These are phyloP conservation scores for Papilio gigon DNA, from an alignment of 2,888 invertebrate species.

Conservation along the genomic window DNA sequence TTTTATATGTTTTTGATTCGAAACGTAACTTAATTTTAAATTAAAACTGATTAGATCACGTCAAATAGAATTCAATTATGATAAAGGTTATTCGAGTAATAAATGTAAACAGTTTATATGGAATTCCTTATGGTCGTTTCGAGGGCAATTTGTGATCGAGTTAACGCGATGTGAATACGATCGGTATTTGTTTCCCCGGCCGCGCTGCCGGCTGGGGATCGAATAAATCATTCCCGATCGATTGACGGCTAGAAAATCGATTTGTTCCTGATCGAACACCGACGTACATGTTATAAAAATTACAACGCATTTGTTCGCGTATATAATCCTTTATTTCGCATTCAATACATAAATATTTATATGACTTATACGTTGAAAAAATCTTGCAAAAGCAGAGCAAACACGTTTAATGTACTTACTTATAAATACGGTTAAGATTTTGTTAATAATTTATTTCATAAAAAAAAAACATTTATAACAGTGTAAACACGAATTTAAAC, in stretches of 20 bases:
- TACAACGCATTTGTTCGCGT: conserved; percentile 1
- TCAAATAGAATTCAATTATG: conserved; percentile 1
- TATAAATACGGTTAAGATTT: too few species aligned
- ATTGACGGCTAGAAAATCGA: conserved; percentile 74
- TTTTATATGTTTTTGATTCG: neutral
- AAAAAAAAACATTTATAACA: neutral
- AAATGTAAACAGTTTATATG: conserved; percentile 32
- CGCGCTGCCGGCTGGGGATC: conserved; percentile 62
- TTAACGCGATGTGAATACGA: conserved; percentile 19
- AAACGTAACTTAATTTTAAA: neutral
- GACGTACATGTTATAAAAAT: conserved; percentile 43
- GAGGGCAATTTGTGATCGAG: conserved; percentile 32
- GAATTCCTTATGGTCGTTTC: conserved; percentile 28
- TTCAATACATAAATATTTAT: too few species aligned
- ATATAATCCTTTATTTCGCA: neutral
- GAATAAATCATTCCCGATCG: conserved; percentile 69
- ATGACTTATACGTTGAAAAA: neutral
- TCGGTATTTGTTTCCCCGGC: conserved; percentile 32
- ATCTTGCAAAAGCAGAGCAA: too few species aligned
- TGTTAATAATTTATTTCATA: neutral
- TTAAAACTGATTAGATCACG: neutral
- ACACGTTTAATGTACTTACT: too few species aligned
- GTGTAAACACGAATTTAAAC: neutral
- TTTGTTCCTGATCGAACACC: conserved; percentile 62
- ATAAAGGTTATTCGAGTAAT: conserved; percentile 23